Conservation (phyloP, 2,113 vertebrate genomes). For the Geococcyx californianus region DNA sequence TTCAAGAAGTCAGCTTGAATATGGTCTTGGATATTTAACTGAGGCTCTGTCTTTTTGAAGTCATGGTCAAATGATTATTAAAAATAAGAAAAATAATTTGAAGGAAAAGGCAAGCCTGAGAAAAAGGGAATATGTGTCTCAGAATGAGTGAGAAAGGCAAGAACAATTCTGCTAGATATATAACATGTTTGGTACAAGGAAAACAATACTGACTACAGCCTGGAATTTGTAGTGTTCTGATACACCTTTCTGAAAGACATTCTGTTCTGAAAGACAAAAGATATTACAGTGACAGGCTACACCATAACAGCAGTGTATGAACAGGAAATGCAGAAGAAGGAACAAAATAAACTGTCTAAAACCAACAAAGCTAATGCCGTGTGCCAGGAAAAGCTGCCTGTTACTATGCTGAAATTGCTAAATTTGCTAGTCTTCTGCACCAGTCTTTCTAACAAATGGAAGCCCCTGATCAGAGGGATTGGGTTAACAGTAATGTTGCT, state of each 20-base stretch:
- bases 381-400: neutral
- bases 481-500: neutral
- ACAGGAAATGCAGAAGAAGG: neutral
- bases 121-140: neutral
- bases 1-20: neutral
- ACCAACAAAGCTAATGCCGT: neutral
- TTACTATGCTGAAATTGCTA: neutral
- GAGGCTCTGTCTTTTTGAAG: neutral
- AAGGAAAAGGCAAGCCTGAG: neutral
- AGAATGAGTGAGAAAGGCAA: neutral
- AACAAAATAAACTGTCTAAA: neutral
- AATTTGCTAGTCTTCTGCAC: neutral
- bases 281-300: neutral
- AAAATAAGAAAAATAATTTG: neutral
- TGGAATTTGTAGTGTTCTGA: neutral
- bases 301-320: neutral
- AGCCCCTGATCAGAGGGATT: neutral
- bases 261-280: neutral
- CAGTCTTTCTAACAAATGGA: neutral
- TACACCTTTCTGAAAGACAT: neutral
- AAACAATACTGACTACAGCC: neutral
- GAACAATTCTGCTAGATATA: neutral
- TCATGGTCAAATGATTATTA: neutral
- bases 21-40: neutral
- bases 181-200: rapidly evolving